Base-by-base conservation (phyloP, 2,888 invertebrate species). In the Arctia plantaginis region DNA sequence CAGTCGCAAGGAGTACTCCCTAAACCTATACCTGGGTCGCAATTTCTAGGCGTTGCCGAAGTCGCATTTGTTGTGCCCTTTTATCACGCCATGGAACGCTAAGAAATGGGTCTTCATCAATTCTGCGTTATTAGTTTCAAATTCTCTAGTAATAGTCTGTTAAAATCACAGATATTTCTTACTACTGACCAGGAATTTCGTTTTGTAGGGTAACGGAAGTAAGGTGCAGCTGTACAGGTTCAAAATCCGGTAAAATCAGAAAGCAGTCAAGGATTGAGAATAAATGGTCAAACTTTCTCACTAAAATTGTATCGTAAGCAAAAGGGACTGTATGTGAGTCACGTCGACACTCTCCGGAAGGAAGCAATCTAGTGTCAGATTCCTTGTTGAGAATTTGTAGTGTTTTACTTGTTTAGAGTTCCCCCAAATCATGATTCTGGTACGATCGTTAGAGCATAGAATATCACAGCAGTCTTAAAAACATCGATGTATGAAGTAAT, bases 321-420 rank as follows among this genome's bases (percentile, higher is more conserved):
- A 65, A 23, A 59, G 71, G 35, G 66, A 27, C 73, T 75, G 66
- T 76, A 72, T 76, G 70, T 68, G 76, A 87, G 88, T 83, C 88
- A 87, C 87, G 84, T 86, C 75, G 74, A 71, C 75, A 79, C 76
- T 78, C 68, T 67, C 62, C 80, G 87, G 88, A 87, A 87, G 87
- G 86, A 86, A 86, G 82, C 81, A 86, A 87, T 87, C 85, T 80
- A 66, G 71, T 73, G 80, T 55, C 80, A 85, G 85, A 80, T 78
- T 73, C 65, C 71, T 77, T 77, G 76, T 76, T 81, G 79, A 71
- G 76, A 77, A 82, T 84, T 85, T 86, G 88, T 80, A 51, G 72
- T 68, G 64, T 69, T 35, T 66, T 64, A 51, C 78, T 83, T 83
- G 74, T 81, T 82, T 76, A 66, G 30, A 39, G 72, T 72, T 77